Evolutionary conservation across 2,113 vertebrate genomes (phyloP).

Genomic region (Calypte anna): DNA sequence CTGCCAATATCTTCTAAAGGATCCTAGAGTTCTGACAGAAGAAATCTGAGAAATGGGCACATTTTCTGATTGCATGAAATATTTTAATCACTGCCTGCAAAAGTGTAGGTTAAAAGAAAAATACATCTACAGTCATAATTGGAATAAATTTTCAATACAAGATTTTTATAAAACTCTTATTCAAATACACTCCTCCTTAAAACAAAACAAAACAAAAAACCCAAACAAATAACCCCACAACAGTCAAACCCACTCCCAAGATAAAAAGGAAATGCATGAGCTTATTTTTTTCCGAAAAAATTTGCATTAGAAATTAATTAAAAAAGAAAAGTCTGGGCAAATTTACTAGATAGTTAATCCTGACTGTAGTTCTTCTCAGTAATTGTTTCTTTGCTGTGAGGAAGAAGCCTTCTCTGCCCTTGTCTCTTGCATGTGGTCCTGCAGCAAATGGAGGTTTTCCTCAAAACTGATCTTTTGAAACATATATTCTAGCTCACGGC

Average conservation of each 20-base stretch:
- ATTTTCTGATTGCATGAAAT: background rate
- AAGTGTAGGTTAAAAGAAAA: background rate
- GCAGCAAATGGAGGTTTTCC: rapidly evolving
- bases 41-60: background rate
- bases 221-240: too few relatives aligned
- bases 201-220: background rate
- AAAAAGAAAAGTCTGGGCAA: background rate
- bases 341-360: rapidly evolving
- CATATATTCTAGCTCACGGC: rapidly evolving
- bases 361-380: rapidly evolving
- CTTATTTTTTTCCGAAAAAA: rapidly evolving
- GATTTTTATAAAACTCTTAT: background rate
- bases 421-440: rapidly evolving
- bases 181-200: background rate
- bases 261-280: too few relatives aligned
- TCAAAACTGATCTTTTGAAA: background rate
- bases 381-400: background rate
- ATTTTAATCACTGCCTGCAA: rapidly evolving
- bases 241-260: too few relatives aligned
- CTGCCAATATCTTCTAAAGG: background rate
- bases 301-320: background rate
- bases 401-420: rapidly evolving
- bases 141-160: rapidly evolving
- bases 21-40: background rate
- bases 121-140: rapidly evolving